Conservation (phyloP, 2,797 vertebrate species). For the Austrolebias charrua region DNA sequence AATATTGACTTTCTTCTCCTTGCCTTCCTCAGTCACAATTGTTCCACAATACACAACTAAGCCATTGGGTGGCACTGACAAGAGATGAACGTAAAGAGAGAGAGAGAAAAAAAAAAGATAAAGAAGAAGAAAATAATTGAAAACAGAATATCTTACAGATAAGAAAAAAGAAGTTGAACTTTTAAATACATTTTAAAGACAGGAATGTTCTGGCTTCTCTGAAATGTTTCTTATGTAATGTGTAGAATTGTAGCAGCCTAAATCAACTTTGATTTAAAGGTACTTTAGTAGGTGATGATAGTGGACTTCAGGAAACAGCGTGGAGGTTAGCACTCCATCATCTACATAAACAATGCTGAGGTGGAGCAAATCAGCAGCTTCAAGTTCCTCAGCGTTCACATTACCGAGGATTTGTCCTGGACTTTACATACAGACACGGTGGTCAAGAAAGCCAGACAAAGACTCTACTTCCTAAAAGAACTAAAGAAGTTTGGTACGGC, state of each 20-base stretch:
- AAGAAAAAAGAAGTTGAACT: neutral
- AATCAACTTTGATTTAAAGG: neutral
- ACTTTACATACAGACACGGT: too few species aligned
- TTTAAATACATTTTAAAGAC: neutral
- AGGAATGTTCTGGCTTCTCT: neutral
- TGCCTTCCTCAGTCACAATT: conserved; percentile 99
- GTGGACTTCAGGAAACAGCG: too few species aligned
- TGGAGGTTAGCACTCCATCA: too few species aligned
- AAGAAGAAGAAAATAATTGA: neutral
- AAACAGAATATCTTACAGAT: neutral
- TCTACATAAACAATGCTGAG: too few species aligned
- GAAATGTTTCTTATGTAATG: neutral
- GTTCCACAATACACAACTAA: conserved; percentile 99
- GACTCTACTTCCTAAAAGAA: too few species aligned
- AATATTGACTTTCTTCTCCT: conserved; percentile 99
- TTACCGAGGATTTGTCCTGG: too few species aligned
- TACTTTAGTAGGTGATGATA: too few species aligned
- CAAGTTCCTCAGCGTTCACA: too few species aligned
- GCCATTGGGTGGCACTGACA: conserved; percentile 96
- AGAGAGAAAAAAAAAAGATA: conserved; percentile 38
- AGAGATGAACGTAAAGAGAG: too few species aligned
- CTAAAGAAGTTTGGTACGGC: too few species aligned
- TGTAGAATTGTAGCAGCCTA: neutral
- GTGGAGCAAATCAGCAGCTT: too few species aligned
- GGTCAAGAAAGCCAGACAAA: too few species aligned